Evolutionary conservation across 2,888 invertebrate genomes (phyloP), one percentile per base, ranked within the genome.

Genomic region (Cheilosia grossa): DNA sequence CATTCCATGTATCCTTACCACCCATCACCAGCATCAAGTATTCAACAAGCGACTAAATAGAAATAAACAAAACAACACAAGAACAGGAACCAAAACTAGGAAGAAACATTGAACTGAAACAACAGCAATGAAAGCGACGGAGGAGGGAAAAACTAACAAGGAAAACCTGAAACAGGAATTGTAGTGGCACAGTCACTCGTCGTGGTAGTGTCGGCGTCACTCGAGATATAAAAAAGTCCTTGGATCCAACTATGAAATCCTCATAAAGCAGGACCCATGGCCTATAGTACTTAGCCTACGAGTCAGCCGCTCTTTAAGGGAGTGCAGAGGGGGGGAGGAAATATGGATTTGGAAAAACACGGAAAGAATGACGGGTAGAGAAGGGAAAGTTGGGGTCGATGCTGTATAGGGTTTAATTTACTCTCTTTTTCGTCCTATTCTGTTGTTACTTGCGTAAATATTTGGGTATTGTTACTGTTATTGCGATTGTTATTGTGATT

Each of bases 31-130:
- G 17, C 79, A 73, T 66, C 53, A 66, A 79, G 49, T 67, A 80
- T 80, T 80, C 79, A 80, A 80, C 66, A 80, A 80, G 79, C 73
- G 74, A 63, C 54, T 49, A 59, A 63, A 61, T 61, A 61, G 44
- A 80, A 61, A 54, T 33, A 73, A 54, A 42, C 54, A 73, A 24
- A 19, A 58, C 24, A 37, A 15, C 17, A 27, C 37, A 66, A 19
- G 2, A 61, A 24, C 19, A 72, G 27, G 33, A 49, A 47, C 49
- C 42, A 17, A 30, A 72, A 59, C 53, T 17, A 59, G 19, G 21
- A 10, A 53, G 24, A 67, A 56, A 44, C 37, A 51, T 19, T 13
- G 9, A 33, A 66, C 17, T 53, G 17, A 6, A 42, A 40, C 21
- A 49, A 77, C 42, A 33, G 6, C 21, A 42, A 42, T 17, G 47